A percentile compares a stretch with the other conserved stretches of the same genome.
phyloP scores from a whole-genome alignment of 2,113 vertebrate species.

The Eidolon helvum region DNA sequence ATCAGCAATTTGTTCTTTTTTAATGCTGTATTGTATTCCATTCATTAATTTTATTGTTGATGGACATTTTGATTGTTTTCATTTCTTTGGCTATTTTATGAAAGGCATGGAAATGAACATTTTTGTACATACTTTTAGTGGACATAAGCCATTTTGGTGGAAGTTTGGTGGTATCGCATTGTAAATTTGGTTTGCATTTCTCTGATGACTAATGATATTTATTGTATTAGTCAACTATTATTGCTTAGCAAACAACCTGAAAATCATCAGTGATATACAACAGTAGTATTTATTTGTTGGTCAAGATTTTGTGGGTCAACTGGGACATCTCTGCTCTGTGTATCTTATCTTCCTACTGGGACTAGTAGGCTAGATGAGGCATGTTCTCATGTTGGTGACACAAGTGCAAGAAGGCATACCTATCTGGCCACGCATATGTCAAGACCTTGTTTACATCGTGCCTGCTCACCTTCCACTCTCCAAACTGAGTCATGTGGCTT shows the following conservation, averaged over 20 bases:
- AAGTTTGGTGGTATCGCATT: neutral
- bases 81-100: neutral
- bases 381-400: neutral
- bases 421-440: neutral
- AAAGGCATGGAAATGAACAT: neutral
- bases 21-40: neutral
- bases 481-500: neutral
- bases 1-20: neutral
- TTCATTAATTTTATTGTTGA: neutral
- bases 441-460: neutral
- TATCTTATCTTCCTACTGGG: neutral
- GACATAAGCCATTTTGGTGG: neutral
- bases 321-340: neutral
- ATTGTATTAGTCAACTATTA: neutral
- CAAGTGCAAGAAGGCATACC: neutral
- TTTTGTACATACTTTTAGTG: neutral
- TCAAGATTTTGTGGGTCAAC: neutral
- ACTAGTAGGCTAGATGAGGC: neutral
- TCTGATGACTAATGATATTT: neutral
- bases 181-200: neutral
- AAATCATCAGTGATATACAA: neutral
- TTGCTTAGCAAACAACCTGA: neutral
- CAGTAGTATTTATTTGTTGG: neutral
- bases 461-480: neutral
- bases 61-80: constrained; percentile 7